Conservation (phyloP, 2,888 invertebrate genomes). For the Abscondita cerata region DNA sequence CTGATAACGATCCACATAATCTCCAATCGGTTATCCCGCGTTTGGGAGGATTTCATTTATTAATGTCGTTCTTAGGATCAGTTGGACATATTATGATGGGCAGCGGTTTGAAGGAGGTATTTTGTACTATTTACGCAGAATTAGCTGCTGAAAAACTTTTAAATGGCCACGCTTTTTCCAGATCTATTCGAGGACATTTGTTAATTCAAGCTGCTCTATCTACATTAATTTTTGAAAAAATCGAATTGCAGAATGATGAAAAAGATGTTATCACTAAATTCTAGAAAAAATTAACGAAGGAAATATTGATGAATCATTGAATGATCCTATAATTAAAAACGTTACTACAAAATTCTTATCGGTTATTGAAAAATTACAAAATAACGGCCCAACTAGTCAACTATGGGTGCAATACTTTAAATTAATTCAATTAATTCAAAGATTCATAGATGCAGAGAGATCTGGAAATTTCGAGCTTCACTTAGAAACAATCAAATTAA, state of each 20-base stretch:
- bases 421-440: too few species aligned
- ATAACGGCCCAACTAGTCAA: too few species aligned
- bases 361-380: not conserved
- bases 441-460: too few species aligned
- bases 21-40: not conserved
- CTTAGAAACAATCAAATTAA: too few species aligned
- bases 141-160: not conserved
- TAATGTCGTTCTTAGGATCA: not conserved
- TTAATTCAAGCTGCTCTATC: not conserved
- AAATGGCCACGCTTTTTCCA: not conserved
- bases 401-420: too few species aligned
- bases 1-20: not conserved
- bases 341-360: not conserved
- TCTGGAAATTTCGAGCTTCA: too few species aligned
- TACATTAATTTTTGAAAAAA: not conserved
- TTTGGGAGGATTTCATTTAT: not conserved
- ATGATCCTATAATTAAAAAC: not conserved
- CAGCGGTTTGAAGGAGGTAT: not conserved
- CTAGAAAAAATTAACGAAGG: not conserved
- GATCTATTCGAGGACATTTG: not conserved
- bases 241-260: not conserved
- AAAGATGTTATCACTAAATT: not conserved
- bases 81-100: not conserved
- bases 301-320: not conserved
- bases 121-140: not conserved